Evolutionary conservation across 2,888 invertebrate species (phyloP).

Genomic region (Plagodis dolabraria): DNA sequence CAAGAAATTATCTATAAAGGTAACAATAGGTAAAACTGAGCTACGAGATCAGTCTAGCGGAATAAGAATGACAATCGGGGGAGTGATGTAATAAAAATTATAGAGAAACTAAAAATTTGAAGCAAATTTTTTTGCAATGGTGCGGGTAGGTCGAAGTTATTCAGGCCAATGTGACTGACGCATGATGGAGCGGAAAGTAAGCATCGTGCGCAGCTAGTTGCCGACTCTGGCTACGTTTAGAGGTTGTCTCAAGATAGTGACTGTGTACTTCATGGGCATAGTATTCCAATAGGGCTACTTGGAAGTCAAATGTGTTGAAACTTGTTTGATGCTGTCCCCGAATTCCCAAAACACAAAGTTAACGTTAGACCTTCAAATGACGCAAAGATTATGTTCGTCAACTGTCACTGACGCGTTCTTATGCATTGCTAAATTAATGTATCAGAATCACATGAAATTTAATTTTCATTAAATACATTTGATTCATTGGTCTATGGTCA

Average conservation of each 20-base stretch:
- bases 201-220: slow-evolving; percentile 48
- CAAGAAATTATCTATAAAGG: slow-evolving; percentile 26
- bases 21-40: slow-evolving; percentile 27
- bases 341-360: slow-evolving; percentile 49
- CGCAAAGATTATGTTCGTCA: slow-evolving; percentile 61
- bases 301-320: slow-evolving; percentile 32
- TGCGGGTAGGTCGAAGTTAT: slow-evolving; percentile 41
- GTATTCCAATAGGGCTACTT: slow-evolving; percentile 16
- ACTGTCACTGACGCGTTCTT: too few relatives aligned
- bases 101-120: slow-evolving; percentile 45
- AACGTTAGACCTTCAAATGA: slow-evolving; percentile 50
- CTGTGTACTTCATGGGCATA: slow-evolving; percentile 19
- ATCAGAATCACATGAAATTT: too few relatives aligned
- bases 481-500: too few relatives aligned
- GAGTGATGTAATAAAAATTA: slow-evolving; percentile 36
- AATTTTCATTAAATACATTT: too few relatives aligned
- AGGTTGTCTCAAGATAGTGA: slow-evolving; percentile 11
- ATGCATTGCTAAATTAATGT: too few relatives aligned
- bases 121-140: slow-evolving; percentile 42
- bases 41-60: slow-evolving; percentile 32
- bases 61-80: slow-evolving; percentile 32
- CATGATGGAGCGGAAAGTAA: slow-evolving; percentile 45
- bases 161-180: slow-evolving; percentile 33
- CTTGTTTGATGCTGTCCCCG: slow-evolving; percentile 41
- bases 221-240: slow-evolving; percentile 8